Evolutionary conservation across 1,140 invertebrate genomes (phyloP).

Genomic region (Dolichoris vasculosae): DNA sequence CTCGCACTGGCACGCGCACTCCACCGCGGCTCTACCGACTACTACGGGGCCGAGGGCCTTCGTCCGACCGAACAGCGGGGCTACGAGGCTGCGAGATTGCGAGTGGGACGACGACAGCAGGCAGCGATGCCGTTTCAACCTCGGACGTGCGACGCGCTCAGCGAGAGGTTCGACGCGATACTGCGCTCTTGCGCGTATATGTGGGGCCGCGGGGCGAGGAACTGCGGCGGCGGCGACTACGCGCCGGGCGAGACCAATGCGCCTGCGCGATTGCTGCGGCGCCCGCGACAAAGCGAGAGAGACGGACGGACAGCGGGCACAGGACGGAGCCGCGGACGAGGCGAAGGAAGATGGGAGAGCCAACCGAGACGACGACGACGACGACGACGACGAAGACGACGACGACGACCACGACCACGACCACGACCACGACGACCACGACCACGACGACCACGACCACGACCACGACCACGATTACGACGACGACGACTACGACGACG

Average conservation of each 20-base stretch:
- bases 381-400: too few species aligned
- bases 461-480: neutral
- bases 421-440: neutral
- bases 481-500: too few species aligned
- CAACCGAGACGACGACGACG: too few species aligned
- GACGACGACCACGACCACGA: neutral
- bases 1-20: slow-evolving; percentile 16
- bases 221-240: slow-evolving; percentile 24
- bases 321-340: slow-evolving; percentile 15
- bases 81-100: slow-evolving; percentile 75
- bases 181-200: slow-evolving; percentile 73
- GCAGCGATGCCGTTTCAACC: neutral
- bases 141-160: slow-evolving; percentile 73
- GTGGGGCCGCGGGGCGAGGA: slow-evolving; percentile 32
- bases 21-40: slow-evolving; percentile 5
- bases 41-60: neutral
- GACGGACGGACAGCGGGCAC: neutral
- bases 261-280: slow-evolving; percentile 55
- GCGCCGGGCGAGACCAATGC: slow-evolving; percentile 61
- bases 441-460: too few species aligned
- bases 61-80: neutral
- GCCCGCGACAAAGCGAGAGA: slow-evolving; percentile 15
- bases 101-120: slow-evolving; percentile 46
- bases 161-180: slow-evolving; percentile 84
- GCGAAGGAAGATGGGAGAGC: neutral